Evolutionary conservation across 2,113 vertebrate genomes (phyloP).

Genomic region (Amblyopsis rosae): DNA sequence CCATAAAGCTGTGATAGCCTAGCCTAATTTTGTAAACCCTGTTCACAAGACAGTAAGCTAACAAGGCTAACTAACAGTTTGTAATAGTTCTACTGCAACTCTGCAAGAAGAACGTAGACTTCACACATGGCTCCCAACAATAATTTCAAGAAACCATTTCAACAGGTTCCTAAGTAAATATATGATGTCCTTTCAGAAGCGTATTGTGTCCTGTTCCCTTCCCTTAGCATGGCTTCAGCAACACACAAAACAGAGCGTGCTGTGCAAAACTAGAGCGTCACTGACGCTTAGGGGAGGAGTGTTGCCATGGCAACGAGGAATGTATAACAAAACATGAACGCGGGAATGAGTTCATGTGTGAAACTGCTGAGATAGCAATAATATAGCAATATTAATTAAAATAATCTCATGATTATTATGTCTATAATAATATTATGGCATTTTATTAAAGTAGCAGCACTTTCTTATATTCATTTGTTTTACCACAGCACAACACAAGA

Average conservation of each 20-base stretch:
- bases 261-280: slow-evolving; percentile 60
- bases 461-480: too few relatives aligned
- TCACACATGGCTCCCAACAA: neutral
- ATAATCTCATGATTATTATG: too few relatives aligned
- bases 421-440: too few relatives aligned
- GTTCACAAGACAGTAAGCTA: neutral
- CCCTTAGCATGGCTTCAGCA: neutral
- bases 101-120: too few relatives aligned
- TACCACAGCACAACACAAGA: too few relatives aligned
- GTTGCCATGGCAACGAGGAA: slow-evolving; percentile 72
- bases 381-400: too few relatives aligned
- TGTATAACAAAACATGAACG: slow-evolving; percentile 74
- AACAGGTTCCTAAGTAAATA: neutral
- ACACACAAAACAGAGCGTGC: slow-evolving; percentile 22
- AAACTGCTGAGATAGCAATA: slow-evolving; percentile 33
- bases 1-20: too few relatives aligned
- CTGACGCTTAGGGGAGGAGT: slow-evolving; percentile 69
- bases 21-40: too few relatives aligned
- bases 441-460: too few relatives aligned
- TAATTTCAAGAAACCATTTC: neutral
- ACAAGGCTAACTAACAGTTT: neutral
- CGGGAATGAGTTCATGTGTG: slow-evolving; percentile 36
- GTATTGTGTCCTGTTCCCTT: neutral
- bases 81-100: too few relatives aligned
- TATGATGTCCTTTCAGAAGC: neutral